A percentile compares a stretch with the other conserved stretches of the same genome.
phyloP scores from a whole-genome alignment of 1,140 invertebrate genomes.

The Panulirus ornatus region DNA sequence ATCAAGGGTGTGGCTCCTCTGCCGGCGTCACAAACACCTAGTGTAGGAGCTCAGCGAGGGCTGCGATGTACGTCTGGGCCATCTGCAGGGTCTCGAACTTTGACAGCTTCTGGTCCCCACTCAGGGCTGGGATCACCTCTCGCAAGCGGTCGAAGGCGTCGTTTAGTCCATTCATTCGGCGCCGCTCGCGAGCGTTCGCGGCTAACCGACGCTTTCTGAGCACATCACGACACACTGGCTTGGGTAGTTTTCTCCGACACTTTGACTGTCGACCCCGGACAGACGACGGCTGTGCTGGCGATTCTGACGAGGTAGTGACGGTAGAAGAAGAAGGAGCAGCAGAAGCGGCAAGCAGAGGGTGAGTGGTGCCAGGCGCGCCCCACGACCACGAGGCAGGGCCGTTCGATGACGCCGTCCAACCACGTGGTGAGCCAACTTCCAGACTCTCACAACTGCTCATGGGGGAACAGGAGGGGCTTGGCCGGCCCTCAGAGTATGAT shows the following conservation, averaged over 20 bases:
- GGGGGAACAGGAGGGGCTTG: constrained; percentile 50
- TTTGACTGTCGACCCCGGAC: not conserved
- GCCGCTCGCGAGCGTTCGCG: constrained; percentile 87
- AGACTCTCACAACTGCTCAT: constrained; percentile 52
- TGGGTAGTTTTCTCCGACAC: constrained; percentile 26
- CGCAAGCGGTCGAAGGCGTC: constrained; percentile 89
- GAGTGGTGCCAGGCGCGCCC: constrained; percentile 51
- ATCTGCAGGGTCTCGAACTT: constrained; percentile 82
- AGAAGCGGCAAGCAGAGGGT: constrained; percentile 40
- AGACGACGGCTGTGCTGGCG: not conserved
- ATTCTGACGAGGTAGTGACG: constrained; percentile 3
- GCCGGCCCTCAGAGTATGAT: constrained; percentile 48
- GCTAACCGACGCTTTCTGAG: constrained; percentile 82
- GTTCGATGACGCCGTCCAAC: not conserved
- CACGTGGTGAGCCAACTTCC: constrained; percentile 16
- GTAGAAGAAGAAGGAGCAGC: constrained; percentile 10
- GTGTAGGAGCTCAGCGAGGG: constrained; percentile 47
- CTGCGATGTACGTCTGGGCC: constrained; percentile 49
- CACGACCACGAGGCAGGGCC: constrained; percentile 39
- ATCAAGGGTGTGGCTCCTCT: not conserved
- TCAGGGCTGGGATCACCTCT: constrained; percentile 88
- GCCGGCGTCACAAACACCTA: not conserved
- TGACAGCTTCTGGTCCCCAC: constrained; percentile 88
- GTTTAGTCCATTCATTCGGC: constrained; percentile 90
- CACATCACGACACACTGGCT: constrained; percentile 46